phyloP scores from a whole-genome alignment of 1,140 invertebrate genomes.

The Drosophila kikkawai region DNA sequence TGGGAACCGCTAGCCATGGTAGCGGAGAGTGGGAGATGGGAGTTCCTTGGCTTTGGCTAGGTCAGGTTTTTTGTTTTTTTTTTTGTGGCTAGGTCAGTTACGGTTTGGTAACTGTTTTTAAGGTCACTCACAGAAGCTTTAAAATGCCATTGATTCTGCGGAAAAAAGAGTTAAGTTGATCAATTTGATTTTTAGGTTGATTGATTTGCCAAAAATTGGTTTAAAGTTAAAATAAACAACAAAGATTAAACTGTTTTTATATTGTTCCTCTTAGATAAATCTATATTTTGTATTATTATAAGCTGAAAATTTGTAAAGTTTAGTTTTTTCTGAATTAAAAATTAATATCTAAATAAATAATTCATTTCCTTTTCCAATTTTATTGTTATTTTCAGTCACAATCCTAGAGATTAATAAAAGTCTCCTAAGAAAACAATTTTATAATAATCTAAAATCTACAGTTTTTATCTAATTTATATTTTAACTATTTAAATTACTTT shows the following conservation, averaged over 20 bases:
- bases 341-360: no score
- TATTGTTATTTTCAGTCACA: no score
- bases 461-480: no score
- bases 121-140: not conserved
- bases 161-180: not conserved
- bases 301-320: no score
- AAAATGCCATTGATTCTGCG: not conserved
- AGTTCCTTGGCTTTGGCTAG: conserved; percentile 43
- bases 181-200: not conserved
- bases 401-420: no score
- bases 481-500: no score
- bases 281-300: not conserved
- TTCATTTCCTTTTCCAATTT: no score
- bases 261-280: not conserved
- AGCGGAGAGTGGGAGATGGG: not conserved
- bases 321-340: no score
- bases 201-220: not conserved
- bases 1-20: not conserved
- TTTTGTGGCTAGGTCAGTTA: conserved; percentile 58
- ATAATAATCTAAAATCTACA: no score
- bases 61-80: conserved; percentile 16
- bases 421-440: no score
- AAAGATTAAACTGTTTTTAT: not conserved
- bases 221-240: not conserved
- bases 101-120: conserved; percentile 10